Base-by-base conservation (phyloP, 2,113 vertebrate genomes). In the Oryzias woworae region DNA sequence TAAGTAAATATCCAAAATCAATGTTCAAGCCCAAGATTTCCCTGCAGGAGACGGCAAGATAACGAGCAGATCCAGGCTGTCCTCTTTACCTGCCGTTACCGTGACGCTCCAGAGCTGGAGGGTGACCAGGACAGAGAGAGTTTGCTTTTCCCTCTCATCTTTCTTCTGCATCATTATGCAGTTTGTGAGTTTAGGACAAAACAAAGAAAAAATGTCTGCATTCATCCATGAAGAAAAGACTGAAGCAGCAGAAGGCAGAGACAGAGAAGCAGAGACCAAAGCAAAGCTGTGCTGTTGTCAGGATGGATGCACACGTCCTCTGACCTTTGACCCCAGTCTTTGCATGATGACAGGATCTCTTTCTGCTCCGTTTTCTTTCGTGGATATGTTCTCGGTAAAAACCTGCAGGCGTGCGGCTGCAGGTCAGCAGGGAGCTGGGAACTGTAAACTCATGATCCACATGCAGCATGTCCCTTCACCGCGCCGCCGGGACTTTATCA, bases 371-470 rank as follows among this genome's bases (percentile, higher is more conserved):
- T 46, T 58, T 59, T 36, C 53, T 47, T 52, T 66, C 48, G 59
- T 55, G 17, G 12, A 12, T 18, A 3, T 53, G 53, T 28, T 66
- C 62, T 12, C 3, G 31, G 58, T 69, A 56, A 66, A 12, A 53
- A 69, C 57, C 57, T 45, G 62, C 23, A 62, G 58, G 56, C 22
- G 13, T 53, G 36, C 2, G 60, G 58, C 53, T 62, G 55, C 53
- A 18, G 66, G 76, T 80, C 82, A 72, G 60, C 51, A 0, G 73
- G 76, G 70, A 82, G 78, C 69, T 69, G 72, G 69, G 60, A 45
- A 61, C 73, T 60, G 82, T 69, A 81, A 14, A 71, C 63, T 71
- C 26, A 12, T 54, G 55, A 69, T 63, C 65, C 47, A 45, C 49
- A 50, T 69, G 69, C 53, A 56, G 46, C 15, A 4, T 4, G 5